Evolutionary conservation across 2,888 invertebrate genomes (phyloP).

Genomic region (Aleiodes leptofemur): DNA sequence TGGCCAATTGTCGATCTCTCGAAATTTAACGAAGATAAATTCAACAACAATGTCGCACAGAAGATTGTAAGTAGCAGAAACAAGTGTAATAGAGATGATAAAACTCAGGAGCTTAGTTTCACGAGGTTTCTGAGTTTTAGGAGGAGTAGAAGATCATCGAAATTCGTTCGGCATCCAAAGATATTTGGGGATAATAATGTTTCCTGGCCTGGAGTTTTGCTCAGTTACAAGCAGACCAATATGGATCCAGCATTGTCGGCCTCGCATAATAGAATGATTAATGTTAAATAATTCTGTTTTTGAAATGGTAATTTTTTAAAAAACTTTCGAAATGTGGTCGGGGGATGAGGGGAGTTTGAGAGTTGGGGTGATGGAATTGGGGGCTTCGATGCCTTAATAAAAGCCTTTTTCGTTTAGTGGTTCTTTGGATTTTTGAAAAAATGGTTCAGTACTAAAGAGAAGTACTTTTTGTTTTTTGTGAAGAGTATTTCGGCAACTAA

Average conservation of each 20-base stretch:
- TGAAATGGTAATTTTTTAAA: neutral
- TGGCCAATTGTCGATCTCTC: slow-evolving; percentile 62
- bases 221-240: slow-evolving; percentile 59
- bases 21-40: slow-evolving; percentile 55
- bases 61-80: neutral
- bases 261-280: slow-evolving; percentile 45
- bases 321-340: no score
- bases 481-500: no score
- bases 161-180: slow-evolving; percentile 49
- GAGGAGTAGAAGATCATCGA: slow-evolving; percentile 41
- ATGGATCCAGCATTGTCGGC: slow-evolving; percentile 52
- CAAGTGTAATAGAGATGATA: neutral
- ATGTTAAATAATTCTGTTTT: slow-evolving; percentile 45
- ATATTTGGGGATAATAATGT: slow-evolving; percentile 59
- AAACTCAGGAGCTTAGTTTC: slow-evolving; percentile 8
- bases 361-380: no score
- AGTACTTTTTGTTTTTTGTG: no score
- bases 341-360: no score
- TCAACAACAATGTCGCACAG: slow-evolving; percentile 1
- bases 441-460: no score
- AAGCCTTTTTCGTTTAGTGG: no score
- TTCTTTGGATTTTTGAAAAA: no score
- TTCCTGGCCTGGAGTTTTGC: slow-evolving; percentile 59
- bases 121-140: slow-evolving; percentile 47
- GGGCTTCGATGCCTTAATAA: no score